A percentile compares a stretch with the other conserved stretches of the same genome.
Conservation (phyloP, 2,113 vertebrate species). For the Phrynosoma platyrhinos region DNA sequence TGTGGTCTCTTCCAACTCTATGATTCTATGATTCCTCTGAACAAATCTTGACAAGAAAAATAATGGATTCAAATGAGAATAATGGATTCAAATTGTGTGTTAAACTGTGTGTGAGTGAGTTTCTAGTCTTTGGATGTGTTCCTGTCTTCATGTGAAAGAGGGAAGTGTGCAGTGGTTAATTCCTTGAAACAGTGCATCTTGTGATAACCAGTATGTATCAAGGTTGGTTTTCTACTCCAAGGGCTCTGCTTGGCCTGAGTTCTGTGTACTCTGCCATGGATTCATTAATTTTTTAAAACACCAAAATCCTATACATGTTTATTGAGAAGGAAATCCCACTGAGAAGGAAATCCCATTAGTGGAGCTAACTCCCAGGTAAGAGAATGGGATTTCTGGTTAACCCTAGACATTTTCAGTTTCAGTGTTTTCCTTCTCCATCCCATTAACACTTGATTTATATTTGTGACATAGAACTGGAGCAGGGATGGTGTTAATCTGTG, state of each 20-base stretch:
- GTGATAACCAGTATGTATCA: not conserved
- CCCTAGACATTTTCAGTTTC: not conserved
- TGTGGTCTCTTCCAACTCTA: too few species aligned
- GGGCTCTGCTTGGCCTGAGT: not conserved
- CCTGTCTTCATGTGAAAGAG: not conserved
- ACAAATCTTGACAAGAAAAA: not conserved
- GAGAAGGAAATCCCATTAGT: too few species aligned
- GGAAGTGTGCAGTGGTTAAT: not conserved
- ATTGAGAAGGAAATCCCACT: not conserved
- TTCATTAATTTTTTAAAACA: too few species aligned
- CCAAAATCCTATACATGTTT: not conserved
- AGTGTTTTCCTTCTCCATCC: not conserved
- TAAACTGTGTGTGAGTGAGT: not conserved
- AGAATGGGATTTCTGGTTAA: too few species aligned
- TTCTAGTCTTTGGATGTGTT: not conserved
- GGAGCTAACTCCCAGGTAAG: too few species aligned
- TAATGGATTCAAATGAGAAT: conserved; percentile 17
- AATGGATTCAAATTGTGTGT: not conserved
- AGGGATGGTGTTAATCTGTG: not conserved
- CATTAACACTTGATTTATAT: not conserved
- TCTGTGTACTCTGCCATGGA: not conserved
- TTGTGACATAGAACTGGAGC: not conserved
- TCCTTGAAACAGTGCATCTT: not conserved
- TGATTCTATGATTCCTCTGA: too few species aligned
- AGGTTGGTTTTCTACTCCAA: not conserved